Conservation (phyloP, 2,797 vertebrate genomes). For the Melanotaenia nigrans region DNA sequence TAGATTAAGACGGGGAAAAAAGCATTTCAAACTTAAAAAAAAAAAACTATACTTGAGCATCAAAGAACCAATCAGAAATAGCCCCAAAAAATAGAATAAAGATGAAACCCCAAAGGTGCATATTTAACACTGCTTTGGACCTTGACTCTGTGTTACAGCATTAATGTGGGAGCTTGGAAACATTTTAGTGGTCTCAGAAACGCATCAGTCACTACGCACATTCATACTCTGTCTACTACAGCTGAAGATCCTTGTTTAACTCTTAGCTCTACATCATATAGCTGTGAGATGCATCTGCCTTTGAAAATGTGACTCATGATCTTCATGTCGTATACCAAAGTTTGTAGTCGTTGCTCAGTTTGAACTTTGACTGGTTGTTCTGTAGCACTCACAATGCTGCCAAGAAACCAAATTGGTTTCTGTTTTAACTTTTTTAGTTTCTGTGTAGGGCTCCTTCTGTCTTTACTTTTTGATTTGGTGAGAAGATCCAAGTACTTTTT, state of each 20-base stretch:
- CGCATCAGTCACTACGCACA: neutral
- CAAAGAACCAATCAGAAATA: slow-evolving; percentile 29
- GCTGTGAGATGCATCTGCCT: neutral
- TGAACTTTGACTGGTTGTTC: slow-evolving; percentile 9
- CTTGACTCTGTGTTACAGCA: neutral
- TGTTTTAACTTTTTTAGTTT: neutral
- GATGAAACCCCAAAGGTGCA: slow-evolving; percentile 20
- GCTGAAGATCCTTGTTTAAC: neutral
- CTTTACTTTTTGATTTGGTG: neutral
- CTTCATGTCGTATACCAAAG: neutral
- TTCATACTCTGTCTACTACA: neutral
- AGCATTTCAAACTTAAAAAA: too few species aligned
- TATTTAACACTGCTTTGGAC: slow-evolving; percentile 35
- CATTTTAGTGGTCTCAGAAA: slow-evolving; percentile 15
- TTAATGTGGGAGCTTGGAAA: slow-evolving; percentile 12
- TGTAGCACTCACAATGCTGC: slow-evolving; percentile 5
- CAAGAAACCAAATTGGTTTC: slow-evolving; percentile 14
- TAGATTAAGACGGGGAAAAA: slow-evolving; percentile 7
- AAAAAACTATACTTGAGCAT: slow-evolving; percentile 33
- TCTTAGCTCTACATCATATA: neutral
- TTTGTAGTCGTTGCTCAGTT: neutral
- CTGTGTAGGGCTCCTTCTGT: neutral
- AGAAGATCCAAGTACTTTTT: neutral
- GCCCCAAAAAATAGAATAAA: neutral
- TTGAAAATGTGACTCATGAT: neutral